Conservation (phyloP, 1,140 invertebrate species). For the Euborellia annulipes region DNA sequence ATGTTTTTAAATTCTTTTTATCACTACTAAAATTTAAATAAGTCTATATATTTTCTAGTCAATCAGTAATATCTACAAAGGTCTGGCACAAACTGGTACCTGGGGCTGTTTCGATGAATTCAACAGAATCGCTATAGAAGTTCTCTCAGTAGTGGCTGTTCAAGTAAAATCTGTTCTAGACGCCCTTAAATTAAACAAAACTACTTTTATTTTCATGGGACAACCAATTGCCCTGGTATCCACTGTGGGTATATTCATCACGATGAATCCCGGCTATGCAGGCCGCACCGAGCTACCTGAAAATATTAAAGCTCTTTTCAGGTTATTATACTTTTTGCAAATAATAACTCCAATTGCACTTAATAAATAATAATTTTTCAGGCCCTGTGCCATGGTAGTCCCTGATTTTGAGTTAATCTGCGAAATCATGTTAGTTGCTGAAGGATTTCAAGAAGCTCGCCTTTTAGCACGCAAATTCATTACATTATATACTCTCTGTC, state of each 20-base stretch:
- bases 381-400: slow-evolving; percentile 89
- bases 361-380: slow-evolving; percentile 14
- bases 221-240: slow-evolving; percentile 57
- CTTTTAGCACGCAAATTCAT: slow-evolving; percentile 81
- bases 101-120: slow-evolving; percentile 96
- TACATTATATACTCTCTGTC: slow-evolving; percentile 74
- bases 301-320: slow-evolving; percentile 54
- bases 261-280: slow-evolving; percentile 88
- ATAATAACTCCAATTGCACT: slow-evolving; percentile 13
- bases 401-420: slow-evolving; percentile 86
- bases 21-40: no score
- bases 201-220: slow-evolving; percentile 68
- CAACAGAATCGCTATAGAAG: slow-evolving; percentile 84
- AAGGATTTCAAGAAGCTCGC: slow-evolving; percentile 78
- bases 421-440: slow-evolving; percentile 87
- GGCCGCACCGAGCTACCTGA: slow-evolving; percentile 74
- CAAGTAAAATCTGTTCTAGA: slow-evolving; percentile 65
- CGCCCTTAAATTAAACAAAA: slow-evolving; percentile 65
- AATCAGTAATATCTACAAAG: slow-evolving; percentile 82
- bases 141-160: slow-evolving; percentile 82
- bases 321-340: no score
- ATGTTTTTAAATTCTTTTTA: no score
- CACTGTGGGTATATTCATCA: slow-evolving; percentile 82
- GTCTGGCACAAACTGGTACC: slow-evolving; percentile 76
- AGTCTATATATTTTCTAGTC: slow-evolving; percentile 34